Percentiles rank a stretch among this genome's conserved stretches.
phyloP scores from a whole-genome alignment of 2,888 invertebrate species.

The Apamea sordens region DNA sequence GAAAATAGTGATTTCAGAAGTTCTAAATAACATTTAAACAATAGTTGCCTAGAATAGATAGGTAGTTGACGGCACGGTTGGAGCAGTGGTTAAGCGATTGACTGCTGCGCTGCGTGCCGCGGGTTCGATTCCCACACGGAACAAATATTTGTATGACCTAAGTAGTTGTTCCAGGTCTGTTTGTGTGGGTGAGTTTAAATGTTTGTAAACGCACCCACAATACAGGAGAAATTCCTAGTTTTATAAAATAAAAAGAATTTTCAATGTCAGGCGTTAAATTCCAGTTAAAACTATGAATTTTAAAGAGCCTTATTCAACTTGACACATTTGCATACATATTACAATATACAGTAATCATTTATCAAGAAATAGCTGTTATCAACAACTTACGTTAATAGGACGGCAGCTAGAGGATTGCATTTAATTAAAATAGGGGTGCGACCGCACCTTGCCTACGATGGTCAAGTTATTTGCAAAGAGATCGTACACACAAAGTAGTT shows the following conservation, averaged over 20 bases:
- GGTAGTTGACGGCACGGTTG: too few relatives aligned
- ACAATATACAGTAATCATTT: neutral
- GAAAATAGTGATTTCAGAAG: neutral
- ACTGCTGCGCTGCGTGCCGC: too few relatives aligned
- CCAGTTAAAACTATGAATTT: neutral
- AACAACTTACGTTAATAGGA: conserved; percentile 33
- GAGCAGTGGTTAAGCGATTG: too few relatives aligned
- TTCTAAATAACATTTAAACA: neutral
- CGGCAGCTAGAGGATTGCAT: conserved; percentile 36
- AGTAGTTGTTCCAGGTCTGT: too few relatives aligned
- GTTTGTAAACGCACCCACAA: too few relatives aligned
- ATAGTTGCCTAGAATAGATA: neutral
- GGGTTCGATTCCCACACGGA: too few relatives aligned
- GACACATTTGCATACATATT: conserved; percentile 33
- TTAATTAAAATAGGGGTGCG: conserved; percentile 40
- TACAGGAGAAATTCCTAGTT: too few relatives aligned
- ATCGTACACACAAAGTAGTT: conserved; percentile 18
- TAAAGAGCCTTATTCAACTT: neutral
- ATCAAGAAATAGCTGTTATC: conserved; percentile 5
- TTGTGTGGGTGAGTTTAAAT: too few relatives aligned
- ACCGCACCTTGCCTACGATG: conserved; percentile 38
- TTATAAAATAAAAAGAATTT: neutral
- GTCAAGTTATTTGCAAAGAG: conserved; percentile 6
- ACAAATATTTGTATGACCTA: too few relatives aligned
- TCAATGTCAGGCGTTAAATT: neutral